Conservation (phyloP, 2,113 vertebrate species). For the Marcusenius ussheri region DNA sequence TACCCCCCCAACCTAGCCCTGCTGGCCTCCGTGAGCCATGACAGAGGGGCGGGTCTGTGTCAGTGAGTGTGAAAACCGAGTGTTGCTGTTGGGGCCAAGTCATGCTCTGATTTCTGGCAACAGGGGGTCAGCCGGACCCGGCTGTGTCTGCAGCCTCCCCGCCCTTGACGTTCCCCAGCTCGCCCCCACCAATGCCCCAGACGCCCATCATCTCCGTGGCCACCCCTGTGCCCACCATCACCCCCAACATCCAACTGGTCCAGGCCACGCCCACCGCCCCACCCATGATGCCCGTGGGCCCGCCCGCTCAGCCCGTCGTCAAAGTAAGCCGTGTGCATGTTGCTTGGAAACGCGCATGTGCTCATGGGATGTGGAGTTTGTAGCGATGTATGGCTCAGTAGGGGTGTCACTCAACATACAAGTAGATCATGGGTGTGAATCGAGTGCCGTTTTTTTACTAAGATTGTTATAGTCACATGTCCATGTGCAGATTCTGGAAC, state of each 20-base stretch:
- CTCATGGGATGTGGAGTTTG: not conserved
- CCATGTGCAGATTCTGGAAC: not conserved
- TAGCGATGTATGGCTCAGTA: not conserved
- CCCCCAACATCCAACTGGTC: constrained; percentile 55
- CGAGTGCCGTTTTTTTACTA: not conserved
- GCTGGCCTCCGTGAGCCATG: not conserved
- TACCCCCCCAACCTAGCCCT: constrained; percentile 33
- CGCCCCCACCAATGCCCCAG: constrained; percentile 60
- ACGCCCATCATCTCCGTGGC: constrained; percentile 63
- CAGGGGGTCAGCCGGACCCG: constrained; percentile 63
- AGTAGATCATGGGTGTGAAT: not conserved
- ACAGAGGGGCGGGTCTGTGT: not conserved
- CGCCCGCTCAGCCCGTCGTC: constrained; percentile 63
- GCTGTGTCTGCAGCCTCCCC: constrained; percentile 67
- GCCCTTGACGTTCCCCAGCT: constrained; percentile 60
- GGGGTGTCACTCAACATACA: not conserved
- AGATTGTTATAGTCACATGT: not conserved
- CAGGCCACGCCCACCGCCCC: constrained; percentile 36
- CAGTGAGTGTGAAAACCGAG: not conserved
- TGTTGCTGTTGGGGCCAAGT: not conserved
- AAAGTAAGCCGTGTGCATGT: constrained; percentile 65
- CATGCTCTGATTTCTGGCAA: constrained; percentile 14
- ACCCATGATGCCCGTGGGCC: constrained; percentile 61
- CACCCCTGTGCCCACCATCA: constrained; percentile 67
- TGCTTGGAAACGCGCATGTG: no score